Base-by-base conservation (phyloP, 2,888 invertebrate species). In the Scaeva pyrastri region DNA sequence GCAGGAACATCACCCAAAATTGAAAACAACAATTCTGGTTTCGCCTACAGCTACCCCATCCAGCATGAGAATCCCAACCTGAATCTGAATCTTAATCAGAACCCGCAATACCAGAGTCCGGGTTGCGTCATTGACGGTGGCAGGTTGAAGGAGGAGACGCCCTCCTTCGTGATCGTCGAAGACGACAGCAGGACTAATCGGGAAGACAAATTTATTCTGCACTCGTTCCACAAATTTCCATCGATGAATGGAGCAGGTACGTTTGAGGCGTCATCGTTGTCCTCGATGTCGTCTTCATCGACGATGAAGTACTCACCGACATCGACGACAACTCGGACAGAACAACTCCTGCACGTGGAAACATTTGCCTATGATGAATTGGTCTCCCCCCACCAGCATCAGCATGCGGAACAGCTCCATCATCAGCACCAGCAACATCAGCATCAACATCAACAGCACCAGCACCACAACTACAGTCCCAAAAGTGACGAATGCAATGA, bases 231-330 rank as follows among this genome's bases (percentile, higher is more conserved):
- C 16, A 91, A 90, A 88, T 80, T 93, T 79, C 93, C 93, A 11
- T 92, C 93, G 50, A 93, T 93, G 90, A 90, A 77, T 66, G 74
- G 77, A 39, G 21, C 68, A 43, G 79, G 84, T 36, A 78, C 77
- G 71, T 86, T 86, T 21, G 86, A 64, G 39, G 71, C 70, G 55
- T 52, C 60, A 10, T 19, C 48, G 19, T 64, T 23, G 5, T 41
- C 16, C 14, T 60, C 60, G 2, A 31, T 55, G 45, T 64, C 64
- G 12, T 64, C 66, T 31, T 48, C 26, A 48, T 55, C 77, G 23
- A 68, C 74, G 45, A 39, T 62, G 19, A 72, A 75, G 19, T 84
- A 84, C 75, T 81, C 81, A 50, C 55, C 78, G 62, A 62, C 74
- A 19, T n/a, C 68, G 6, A 52, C 39, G 19, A 21, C 36, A 39